Conservation (phyloP, 23 tunicate genomes). For the Diplosoma virens region DNA sequence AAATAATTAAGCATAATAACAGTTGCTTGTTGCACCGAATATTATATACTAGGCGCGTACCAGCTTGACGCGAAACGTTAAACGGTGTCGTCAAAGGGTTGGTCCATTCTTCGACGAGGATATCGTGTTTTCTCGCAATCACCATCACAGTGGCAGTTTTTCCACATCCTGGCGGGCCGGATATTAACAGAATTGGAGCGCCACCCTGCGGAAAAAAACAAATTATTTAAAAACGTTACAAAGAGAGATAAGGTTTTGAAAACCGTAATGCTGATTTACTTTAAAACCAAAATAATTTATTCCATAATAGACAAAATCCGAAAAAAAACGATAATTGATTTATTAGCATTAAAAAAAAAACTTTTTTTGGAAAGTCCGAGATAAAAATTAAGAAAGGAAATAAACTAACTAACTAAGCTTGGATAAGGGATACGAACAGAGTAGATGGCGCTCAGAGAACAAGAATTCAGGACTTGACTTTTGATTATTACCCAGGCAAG, state of each 20-base stretch:
- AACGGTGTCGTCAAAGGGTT: constrained; percentile 70
- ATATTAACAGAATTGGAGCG: constrained; percentile 52
- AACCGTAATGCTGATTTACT: background rate
- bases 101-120: constrained; percentile 70
- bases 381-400: background rate
- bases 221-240: too few species aligned
- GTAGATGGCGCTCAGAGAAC: too few species aligned
- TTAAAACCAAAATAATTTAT: background rate
- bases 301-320: background rate
- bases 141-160: constrained; percentile 68
- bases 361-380: background rate
- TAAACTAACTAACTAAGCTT: background rate
- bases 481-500: too few species aligned
- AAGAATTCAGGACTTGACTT: too few species aligned
- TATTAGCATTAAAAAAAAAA: background rate
- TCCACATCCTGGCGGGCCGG: constrained; percentile 90
- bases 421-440: too few species aligned
- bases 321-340: background rate
- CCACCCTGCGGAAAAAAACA: constrained; percentile 29
- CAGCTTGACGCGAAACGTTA: constrained; percentile 51
- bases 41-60: too few species aligned
- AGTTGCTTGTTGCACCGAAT: background rate
- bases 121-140: constrained; percentile 44
- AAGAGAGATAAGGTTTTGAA: background rate
- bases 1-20: background rate